Base-by-base conservation (phyloP, 2,888 invertebrate genomes). In the Euclidia mi region DNA sequence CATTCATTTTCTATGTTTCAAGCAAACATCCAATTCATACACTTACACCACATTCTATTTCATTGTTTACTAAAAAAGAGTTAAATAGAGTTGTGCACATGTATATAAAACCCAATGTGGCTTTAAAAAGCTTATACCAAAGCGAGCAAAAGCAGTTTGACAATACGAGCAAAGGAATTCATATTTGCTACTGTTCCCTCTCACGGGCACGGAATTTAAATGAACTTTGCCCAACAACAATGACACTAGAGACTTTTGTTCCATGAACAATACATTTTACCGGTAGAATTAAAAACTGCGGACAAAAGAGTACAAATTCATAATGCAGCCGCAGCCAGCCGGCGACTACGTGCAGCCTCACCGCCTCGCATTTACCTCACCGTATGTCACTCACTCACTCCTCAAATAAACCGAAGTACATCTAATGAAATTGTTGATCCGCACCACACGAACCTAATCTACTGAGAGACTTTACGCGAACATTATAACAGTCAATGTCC, bases 201-300 rank as follows among this genome's bases (percentile, higher is more conserved):
- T 92, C 90, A 91, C 91, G 87, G 89, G 87, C 84, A 78, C 85
- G 85, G 92, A 93, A 93, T 93, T 92, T 91, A 93, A 94, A 94
- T 93, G 92, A 93, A 93, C 94, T 93, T 92, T 92, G 90, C 88
- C 90, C 89, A 90, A 90, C 92, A 91, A 92, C 91, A 92, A 93
- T 93, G 92, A 92, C 91, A 92, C 90, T 88, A 84, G 85, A 84
- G 87, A 90, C 92, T 91, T 91, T 94, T 94, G 94, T 94, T 91
- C 88, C 84, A 84, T 79, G 91, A 91, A 93, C 94, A 92, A 92
- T 92, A 92, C 91, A 91, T 92, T 92, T 91, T 88, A 89, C 92
- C 89, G 91, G 91, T 90, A 87, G 89, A 94, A 93, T 93, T 93
- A 93, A 94, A 93, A 94, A 91, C 88, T 89, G 87, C 79, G 90